Percentiles rank a stretch among this genome's conserved stretches.
Evolutionary conservation across 2,797 vertebrate species (phyloP).

Genomic region (Orientallactaga sibirica): DNA sequence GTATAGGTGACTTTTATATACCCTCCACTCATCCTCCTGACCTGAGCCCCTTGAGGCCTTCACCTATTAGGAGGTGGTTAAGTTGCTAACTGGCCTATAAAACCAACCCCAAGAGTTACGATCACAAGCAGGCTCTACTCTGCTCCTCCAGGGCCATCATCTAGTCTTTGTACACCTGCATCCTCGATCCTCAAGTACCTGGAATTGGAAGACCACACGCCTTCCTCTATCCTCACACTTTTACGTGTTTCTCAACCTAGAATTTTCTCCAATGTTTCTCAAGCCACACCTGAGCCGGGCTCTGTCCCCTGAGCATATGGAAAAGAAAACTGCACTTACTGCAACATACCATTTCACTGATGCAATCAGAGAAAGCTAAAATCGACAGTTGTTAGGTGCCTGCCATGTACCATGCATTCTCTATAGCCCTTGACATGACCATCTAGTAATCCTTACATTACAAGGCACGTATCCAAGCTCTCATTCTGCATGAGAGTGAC

Average conservation of each 20-base stretch:
- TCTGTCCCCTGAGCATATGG: not conserved
- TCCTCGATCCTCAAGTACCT: not conserved
- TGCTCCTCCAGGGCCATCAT: not conserved
- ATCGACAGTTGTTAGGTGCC: not conserved
- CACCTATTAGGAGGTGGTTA: not conserved
- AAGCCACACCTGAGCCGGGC: not conserved
- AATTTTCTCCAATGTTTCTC: not conserved
- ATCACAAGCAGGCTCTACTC: not conserved
- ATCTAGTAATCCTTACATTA: not conserved
- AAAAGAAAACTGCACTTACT: not conserved
- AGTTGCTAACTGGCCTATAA: not conserved
- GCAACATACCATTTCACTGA: not conserved
- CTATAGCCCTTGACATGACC: not conserved
- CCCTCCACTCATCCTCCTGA: not conserved
- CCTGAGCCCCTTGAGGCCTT: not conserved
- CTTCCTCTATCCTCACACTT: not conserved
- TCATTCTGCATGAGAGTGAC: not conserved
- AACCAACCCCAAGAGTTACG: not conserved
- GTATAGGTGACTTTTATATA: not conserved
- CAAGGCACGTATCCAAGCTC: not conserved
- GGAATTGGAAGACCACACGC: not conserved
- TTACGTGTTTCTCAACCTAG: not conserved
- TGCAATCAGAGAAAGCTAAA: not conserved
- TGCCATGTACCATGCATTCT: fast-evolving
- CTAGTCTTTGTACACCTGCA: too few relatives aligned